These are phyloP conservation scores for Pseudomyrmex concolor DNA, from an alignment of 1,140 invertebrate genomes.

Conservation along the genomic window DNA sequence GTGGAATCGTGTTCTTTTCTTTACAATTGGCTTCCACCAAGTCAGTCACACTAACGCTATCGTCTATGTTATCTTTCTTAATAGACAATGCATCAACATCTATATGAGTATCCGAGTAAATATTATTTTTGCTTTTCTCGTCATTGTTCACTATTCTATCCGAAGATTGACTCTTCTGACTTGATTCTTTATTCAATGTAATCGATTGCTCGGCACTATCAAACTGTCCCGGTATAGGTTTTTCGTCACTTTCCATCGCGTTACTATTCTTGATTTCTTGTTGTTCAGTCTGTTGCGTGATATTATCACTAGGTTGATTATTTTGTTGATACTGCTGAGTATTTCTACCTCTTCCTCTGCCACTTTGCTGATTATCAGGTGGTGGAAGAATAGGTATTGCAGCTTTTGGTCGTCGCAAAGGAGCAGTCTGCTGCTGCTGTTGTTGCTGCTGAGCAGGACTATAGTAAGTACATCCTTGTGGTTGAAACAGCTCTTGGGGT, in stretches of 20 bases:
- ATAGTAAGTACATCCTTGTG: slow-evolving; percentile 86
- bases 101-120: not conserved
- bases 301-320: slow-evolving; percentile 53
- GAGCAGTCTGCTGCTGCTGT: slow-evolving; percentile 81
- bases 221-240: slow-evolving; percentile 67
- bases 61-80: slow-evolving; percentile 38
- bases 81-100: slow-evolving; percentile 1
- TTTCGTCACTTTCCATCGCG: slow-evolving; percentile 53
- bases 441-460: slow-evolving; percentile 84
- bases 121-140: slow-evolving; percentile 17
- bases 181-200: slow-evolving; percentile 4
- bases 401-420: slow-evolving; percentile 85
- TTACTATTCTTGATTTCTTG: slow-evolving; percentile 49
- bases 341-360: slow-evolving; percentile 74
- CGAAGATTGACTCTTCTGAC: slow-evolving; percentile 20
- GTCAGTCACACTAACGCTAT: slow-evolving; percentile 45
- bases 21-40: slow-evolving; percentile 48
- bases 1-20: slow-evolving; percentile 47
- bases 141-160: slow-evolving; percentile 38
- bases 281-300: slow-evolving; percentile 52
- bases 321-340: slow-evolving; percentile 63
- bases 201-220: slow-evolving; percentile 54
- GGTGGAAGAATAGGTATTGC: slow-evolving; percentile 88
- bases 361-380: slow-evolving; percentile 82
- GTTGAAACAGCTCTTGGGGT: slow-evolving; percentile 86